phyloP scores from a whole-genome alignment of 2,113 vertebrate species.

The Candoia aspera region DNA sequence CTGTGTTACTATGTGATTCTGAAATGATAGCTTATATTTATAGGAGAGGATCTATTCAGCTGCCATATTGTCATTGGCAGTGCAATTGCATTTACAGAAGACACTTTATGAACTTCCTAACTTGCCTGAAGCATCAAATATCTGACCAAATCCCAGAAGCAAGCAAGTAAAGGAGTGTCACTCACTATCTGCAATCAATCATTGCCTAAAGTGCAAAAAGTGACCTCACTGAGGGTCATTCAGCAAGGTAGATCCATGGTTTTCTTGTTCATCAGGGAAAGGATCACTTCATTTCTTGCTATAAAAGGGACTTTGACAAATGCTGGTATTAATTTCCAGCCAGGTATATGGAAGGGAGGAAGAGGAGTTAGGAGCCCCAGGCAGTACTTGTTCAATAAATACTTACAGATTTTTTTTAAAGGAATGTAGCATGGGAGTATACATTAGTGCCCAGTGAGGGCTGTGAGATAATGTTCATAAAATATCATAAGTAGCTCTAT shows the following conservation, averaged over 20 bases:
- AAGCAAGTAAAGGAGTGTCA: conserved; percentile 58
- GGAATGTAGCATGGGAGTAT: conserved; percentile 12
- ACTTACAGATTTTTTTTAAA: conserved; percentile 53
- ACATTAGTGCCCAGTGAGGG: conserved; percentile 37
- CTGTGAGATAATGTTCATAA: conserved; percentile 39
- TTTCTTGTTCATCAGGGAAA: conserved; percentile 51
- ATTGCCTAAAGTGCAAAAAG: conserved; percentile 56
- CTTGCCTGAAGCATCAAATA: conserved; percentile 41
- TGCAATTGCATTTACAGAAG: conserved; percentile 16
- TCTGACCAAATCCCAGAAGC: conserved; percentile 58
- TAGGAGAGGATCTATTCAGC: background rate
- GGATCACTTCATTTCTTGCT: conserved; percentile 55
- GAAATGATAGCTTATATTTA: conserved; percentile 8
- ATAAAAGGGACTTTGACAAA: conserved; percentile 66
- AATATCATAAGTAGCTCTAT: conserved; percentile 24
- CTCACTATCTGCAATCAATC: conserved; percentile 71
- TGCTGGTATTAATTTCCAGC: conserved; percentile 70
- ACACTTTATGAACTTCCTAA: fast-evolving
- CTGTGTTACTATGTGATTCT: conserved; percentile 19
- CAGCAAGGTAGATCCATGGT: conserved; percentile 53
- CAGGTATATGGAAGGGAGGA: conserved; percentile 42
- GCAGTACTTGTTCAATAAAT: conserved; percentile 68
- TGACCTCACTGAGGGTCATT: conserved; percentile 49
- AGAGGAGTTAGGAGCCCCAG: conserved; percentile 56
- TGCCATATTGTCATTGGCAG: conserved; percentile 12